Base-by-base conservation (phyloP, 2,797 vertebrate genomes). In the Champsocephalus esox region DNA sequence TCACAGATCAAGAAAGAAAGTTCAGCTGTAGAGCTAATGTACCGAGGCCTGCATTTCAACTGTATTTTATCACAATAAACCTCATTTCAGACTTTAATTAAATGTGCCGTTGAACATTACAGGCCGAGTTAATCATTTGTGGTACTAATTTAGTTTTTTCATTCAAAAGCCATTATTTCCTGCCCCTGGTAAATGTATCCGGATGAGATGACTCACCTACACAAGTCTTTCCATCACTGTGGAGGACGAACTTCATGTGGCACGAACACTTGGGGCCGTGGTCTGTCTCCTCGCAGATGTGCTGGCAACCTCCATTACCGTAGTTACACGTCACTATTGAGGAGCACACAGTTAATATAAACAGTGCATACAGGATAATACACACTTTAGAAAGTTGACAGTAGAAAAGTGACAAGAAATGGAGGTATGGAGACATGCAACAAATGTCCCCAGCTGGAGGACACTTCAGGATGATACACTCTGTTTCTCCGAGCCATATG, bases 301-400 rank as follows among this genome's bases (percentile, higher is more conserved):
- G 98, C 91, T 99, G 98, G 93, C 98, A 99, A 56, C 98, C 98
- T 1, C 98, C 98, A 0, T 99, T 99, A 3, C 98, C 98, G 0
- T 99, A 99, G 95, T 99, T 99, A 92, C 98, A 99, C 0, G 98
- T 99, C 95, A 99, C 98, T 99, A 88, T 13, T 54, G 87, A 50
- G 89, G 63, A 83, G 89, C 19, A 88, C 68, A 88, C 9, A 81
- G 21, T 56, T 2, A 73, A 77, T 24, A 52, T 89, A 71, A 92
- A 84, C 52, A 21, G 7, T 2, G 49, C 41, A 61, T 5, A 24
- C 5, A 70, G 61, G 56, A 44, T 45, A 43, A 70, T 3, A 17
- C 24, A 67, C 13, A 65, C 19, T 50, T 44, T 66, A 77, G 38
- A 69, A 73, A 73, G 60, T 61, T 58, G 64, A 41, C 38, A 44